phyloP scores from a whole-genome alignment of 2,797 vertebrate genomes.

The Loriculus beryllinus region DNA sequence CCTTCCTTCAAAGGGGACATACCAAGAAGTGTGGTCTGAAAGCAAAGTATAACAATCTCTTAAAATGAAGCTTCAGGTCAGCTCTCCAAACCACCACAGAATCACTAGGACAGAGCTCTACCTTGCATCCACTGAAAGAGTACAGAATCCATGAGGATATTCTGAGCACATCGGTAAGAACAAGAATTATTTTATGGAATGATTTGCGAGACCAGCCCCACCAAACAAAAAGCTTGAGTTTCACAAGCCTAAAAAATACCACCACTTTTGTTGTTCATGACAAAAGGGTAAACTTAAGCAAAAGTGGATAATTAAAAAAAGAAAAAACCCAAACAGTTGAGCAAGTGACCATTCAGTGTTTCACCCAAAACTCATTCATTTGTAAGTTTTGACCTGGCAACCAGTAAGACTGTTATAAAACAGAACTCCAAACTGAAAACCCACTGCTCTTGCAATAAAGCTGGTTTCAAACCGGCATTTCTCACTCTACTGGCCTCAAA shows the following conservation, averaged over 20 bases:
- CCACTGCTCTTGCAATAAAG: conserved; percentile 27
- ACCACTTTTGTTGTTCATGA: neutral
- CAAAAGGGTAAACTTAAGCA: conserved; percentile 61
- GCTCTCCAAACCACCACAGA: conserved; percentile 2
- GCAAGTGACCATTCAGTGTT: conserved; percentile 58
- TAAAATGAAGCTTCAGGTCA: conserved; percentile 38
- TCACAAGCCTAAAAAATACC: neutral
- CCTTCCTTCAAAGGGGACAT: neutral
- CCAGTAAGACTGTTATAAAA: conserved; percentile 60
- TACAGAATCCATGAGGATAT: conserved; percentile 1
- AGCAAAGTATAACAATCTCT: neutral
- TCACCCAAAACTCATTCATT: conserved; percentile 50
- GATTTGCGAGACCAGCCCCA: conserved; percentile 63
- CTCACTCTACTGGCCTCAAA: conserved; percentile 57
- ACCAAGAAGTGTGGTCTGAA: conserved; percentile 41
- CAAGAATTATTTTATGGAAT: conserved; percentile 59
- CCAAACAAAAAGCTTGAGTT: conserved; percentile 51
- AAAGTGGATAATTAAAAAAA: conserved; percentile 58
- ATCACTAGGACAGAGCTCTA: neutral
- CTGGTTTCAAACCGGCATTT: conserved; percentile 11
- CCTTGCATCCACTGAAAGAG: conserved; percentile 26
- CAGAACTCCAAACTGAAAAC: conserved; percentile 55
- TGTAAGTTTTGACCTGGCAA: conserved; percentile 25
- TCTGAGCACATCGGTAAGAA: conserved; percentile 1
- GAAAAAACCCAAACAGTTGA: neutral